Conservation (phyloP, 2,797 vertebrate species). For the Apodemus agrarius region DNA sequence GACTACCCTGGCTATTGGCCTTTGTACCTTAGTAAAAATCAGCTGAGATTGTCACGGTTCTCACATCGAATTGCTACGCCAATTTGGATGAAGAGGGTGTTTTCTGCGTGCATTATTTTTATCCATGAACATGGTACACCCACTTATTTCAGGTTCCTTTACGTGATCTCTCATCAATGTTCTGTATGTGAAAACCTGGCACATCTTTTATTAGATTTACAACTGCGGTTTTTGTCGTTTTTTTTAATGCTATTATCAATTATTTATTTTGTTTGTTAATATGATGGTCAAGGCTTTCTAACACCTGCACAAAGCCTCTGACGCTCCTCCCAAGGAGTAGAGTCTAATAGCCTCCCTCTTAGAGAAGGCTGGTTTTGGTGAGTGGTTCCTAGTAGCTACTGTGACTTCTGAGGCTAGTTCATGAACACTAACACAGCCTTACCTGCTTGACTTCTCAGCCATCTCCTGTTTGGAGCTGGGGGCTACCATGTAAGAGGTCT, state of each 20-base stretch:
- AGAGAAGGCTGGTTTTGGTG: neutral
- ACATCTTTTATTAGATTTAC: constrained; percentile 32
- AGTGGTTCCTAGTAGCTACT: constrained; percentile 10
- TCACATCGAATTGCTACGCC: constrained; percentile 22
- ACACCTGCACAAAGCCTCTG: neutral
- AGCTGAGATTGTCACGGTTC: neutral
- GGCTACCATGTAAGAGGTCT: neutral
- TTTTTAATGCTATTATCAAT: constrained; percentile 12
- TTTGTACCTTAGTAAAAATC: constrained; percentile 33
- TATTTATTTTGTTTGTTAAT: constrained; percentile 2
- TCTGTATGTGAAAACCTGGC: neutral
- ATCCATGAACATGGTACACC: constrained; percentile 79
- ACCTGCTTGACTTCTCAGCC: neutral
- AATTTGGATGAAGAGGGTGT: neutral
- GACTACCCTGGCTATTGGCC: neutral
- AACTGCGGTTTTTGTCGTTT: neutral
- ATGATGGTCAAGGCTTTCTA: neutral
- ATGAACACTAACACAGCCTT: neutral
- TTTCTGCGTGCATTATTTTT: constrained; percentile 53
- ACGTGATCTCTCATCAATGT: neutral
- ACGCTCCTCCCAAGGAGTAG: neutral
- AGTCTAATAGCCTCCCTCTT: neutral
- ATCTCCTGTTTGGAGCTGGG: neutral
- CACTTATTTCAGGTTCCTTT: constrained; percentile 15
- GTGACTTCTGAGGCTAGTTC: neutral